Base-by-base conservation (phyloP, 2,797 vertebrate genomes). In the Anguilla anguilla region DNA sequence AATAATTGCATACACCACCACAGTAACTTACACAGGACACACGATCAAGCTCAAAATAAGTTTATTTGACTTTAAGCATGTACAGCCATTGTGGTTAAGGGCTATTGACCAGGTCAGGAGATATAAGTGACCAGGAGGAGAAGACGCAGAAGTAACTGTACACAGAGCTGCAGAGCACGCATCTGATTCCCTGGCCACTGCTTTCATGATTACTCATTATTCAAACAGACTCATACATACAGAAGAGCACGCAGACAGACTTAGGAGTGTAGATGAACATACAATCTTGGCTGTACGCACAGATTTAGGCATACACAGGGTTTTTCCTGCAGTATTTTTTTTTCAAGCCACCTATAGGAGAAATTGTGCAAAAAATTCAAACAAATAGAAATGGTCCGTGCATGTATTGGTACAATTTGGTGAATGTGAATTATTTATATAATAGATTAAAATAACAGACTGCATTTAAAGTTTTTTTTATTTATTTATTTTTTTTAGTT, bases 51-150 rank as follows among this genome's bases (percentile, higher is more conserved):
- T 92, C 79, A 95, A 95, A 88, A 93, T 90, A 86, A 83, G 90
- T 96, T 96, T 96, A 93, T 91, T 90, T 88, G 91, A 95, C 95
- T 95, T 96, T 94, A 95, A 92, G 92, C 94, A 96, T 95, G 87
- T 97, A 98, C 97, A 98, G 88, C 95, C 93, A 95, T 19, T 90
- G 94, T 95, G 90, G 89, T 92, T 95, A 92, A 94, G 92, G 95
- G 94, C 93, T 93, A 93, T 93, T 94, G 95, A 94, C 92, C 87
- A 91, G 86, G 91, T 94, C 93, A 92, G 89, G 92, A 91, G 94
- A 93, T 91, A 94, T 94, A 94, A 93, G 92, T 79, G 74, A 79
- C 91, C 88, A 88, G 86, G 93, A 94, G 86, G 93, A 94, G 91
- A 92, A 93, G 92, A 96, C 96, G 95, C 93, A 96, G 95, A 90